Evolutionary conservation across 2,888 invertebrate species (phyloP), one percentile per base, ranked within the genome.

Genomic region (Volucella inflata): DNA sequence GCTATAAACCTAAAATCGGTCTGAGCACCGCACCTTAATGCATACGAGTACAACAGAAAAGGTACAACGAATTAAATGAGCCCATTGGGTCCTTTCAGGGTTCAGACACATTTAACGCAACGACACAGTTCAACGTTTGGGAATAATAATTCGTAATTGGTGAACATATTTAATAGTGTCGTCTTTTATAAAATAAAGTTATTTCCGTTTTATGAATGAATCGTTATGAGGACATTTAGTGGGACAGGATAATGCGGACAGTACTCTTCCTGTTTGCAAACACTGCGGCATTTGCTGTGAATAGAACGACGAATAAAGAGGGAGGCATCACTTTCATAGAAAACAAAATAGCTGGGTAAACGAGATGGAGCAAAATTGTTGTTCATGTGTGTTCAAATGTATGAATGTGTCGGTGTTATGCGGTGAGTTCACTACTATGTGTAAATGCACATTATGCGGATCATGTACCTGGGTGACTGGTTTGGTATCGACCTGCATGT

Each of bases 191-290:
- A 85, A 85, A 81, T 71, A 81, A 76, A 81, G 71, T 85, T 76
- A 85, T 85, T 81, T 85, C 81, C 81, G 76, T 85, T 85, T 85
- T 80, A 76, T 81, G 85, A 81, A 85, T 85, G 84, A 81, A 75
- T 57, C 70, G 70, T 59, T 64, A 48, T 65, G 80, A 68, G 85
- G 76, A 80, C 84, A 84, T 80, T 84, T 84, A 80, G 70, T 84
- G 76, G 85, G 76, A 85, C 76, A 85, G 85, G 81, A 85, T 85
- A 85, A 85, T 85, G 85, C 85, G 85, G 85, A 85, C 81, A 75
- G 80, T 80, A 62, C 51, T 67, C 72, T 81, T 85, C 81, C 85
- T 85, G 85, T 81, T 67, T 71, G 81, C 62, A 76, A 85, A 85
- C 72, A 85, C 85, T 85, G 85, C 85, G 76, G 81, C 81, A 85